Base-by-base conservation (phyloP, 2,797 vertebrate genomes). In the Syndactyla subalaris region DNA sequence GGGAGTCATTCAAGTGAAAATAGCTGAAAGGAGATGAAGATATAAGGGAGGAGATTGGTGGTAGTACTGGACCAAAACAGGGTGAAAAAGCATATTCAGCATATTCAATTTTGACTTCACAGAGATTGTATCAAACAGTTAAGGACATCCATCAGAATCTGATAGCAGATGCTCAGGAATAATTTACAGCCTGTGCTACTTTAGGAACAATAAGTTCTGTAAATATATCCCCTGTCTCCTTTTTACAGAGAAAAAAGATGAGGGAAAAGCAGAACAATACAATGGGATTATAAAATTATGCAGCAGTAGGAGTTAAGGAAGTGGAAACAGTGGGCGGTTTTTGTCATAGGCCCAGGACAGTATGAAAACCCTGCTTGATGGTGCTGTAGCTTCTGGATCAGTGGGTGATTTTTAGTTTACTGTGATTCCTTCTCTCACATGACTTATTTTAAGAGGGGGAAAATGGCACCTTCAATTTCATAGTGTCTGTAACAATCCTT, bases 191-290 rank as follows among this genome's bases (percentile, higher is more conserved):
- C 59, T 88, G 26, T 9, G 3, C 16, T 70, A 76, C 51, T 81
- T 92, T 45, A 85, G 66, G 84, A 94, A 93, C 54, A 94, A 81
- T 34, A 62, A 73, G 32, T 89, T 91, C 67, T 71, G 67, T 55
- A 93, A 93, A 79, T 89, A 77, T 61, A 88, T 63, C 21, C 32
- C 15, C 52, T 68, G 5, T 51, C 75, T 85, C 38, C 12, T 52
- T 95, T 93, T 79, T 38, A 59, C 38, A 74, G 39, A 73, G 36
- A 8, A 66, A 76, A 85, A 81, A 22, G 17, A 88, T 85, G 61
- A 75, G 16, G 63, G 30, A 78, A 58, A 92, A 68, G 8, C 45
- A 74, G 76, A 85, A 89, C 55, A 81, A 84, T 78, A 46, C 62
- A 76, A 54, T 16, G 17, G 27, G n/a, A 68, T 90, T 88, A 84